These are phyloP conservation scores for Ophion slaviceki DNA, from an alignment of 2,888 invertebrate genomes.

Conservation along the genomic window DNA sequence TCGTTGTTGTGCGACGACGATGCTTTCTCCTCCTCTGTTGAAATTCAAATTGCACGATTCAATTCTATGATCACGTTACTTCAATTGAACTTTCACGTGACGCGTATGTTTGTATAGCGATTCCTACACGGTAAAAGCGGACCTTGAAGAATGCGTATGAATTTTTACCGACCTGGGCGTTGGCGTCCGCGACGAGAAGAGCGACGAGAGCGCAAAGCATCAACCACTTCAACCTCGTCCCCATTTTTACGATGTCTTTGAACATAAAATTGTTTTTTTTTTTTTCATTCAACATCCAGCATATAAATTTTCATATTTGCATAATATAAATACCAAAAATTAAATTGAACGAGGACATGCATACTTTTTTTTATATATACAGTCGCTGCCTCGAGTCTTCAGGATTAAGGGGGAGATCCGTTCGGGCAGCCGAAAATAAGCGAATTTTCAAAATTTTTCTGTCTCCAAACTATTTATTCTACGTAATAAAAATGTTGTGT, in stretches of 20 bases:
- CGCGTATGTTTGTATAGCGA: neutral
- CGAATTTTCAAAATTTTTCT: too few species aligned
- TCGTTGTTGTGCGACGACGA: slow-evolving; percentile 78
- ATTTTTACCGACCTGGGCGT: slow-evolving; percentile 75
- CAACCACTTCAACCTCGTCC: slow-evolving; percentile 77
- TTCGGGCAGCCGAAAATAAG: too few species aligned
- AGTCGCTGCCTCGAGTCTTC: too few species aligned
- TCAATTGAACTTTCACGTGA: slow-evolving; percentile 22
- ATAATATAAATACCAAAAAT: too few species aligned
- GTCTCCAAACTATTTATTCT: too few species aligned
- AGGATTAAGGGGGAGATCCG: too few species aligned
- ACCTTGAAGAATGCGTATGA: slow-evolving; percentile 16
- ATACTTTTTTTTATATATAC: too few species aligned
- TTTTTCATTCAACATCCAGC: neutral
- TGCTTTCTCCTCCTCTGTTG: slow-evolving; percentile 76
- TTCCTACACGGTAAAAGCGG: neutral
- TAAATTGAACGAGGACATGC: too few species aligned
- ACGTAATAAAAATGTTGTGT: too few species aligned
- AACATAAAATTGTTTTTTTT: slow-evolving; percentile 23
- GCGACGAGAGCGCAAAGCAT: slow-evolving; percentile 76
- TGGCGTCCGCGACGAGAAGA: slow-evolving; percentile 75
- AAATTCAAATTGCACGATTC: slow-evolving; percentile 26
- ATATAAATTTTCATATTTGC: neutral
- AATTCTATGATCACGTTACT: slow-evolving; percentile 53
- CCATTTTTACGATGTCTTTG: slow-evolving; percentile 74